Base-by-base conservation (phyloP, 2,797 vertebrate species). In the Acrossocheilus wenchowensis region DNA sequence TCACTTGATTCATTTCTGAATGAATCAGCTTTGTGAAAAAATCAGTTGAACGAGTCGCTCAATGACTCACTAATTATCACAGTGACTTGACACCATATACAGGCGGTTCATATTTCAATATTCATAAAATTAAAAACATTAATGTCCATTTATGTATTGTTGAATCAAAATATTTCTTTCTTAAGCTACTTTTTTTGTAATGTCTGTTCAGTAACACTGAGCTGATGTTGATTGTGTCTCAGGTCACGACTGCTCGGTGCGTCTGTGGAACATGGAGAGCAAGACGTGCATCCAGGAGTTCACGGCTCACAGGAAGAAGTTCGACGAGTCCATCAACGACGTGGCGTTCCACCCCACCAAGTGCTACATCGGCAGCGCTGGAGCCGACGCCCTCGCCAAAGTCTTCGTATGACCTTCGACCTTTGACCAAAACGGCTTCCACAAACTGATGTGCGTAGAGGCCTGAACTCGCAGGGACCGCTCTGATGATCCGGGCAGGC, bases 201-300 rank as follows among this genome's bases (percentile, higher is more conserved):
- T 23, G 54, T 21, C 17, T 54, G 2, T 54, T 21, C 19, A 57
- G 2, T 57, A 57, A 57, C 17, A 54, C 52, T 54, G 2, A 73
- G 12, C 11, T 6, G 50, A 66, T 36, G 79, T 36, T 30, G 9
- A 6, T 7, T 45, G 17, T 69, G 23, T 41, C 8, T 5, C 91
- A 96, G 98, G 98, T 95, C 98, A 99, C 1, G 98, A 99, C 95
- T 99, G 98, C 95, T 99, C 98, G 0, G 98, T 99, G 93, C 98
- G 98, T 66, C 95, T 99, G 89, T 99, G 98, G 98, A 99, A 99
- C 94, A 96, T 99, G 92, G 98, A 99, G 93, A 99, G 97, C 93
- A 99, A 99, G 96, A 99, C 98, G 4, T 99, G 98, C 94, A 98
- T 99, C 93, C 98, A 99, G 88, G 98, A 99, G 92, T 99, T 99